Evolutionary conservation across 2,888 invertebrate genomes (phyloP).

Genomic region (Eupithecia dodoneata): DNA sequence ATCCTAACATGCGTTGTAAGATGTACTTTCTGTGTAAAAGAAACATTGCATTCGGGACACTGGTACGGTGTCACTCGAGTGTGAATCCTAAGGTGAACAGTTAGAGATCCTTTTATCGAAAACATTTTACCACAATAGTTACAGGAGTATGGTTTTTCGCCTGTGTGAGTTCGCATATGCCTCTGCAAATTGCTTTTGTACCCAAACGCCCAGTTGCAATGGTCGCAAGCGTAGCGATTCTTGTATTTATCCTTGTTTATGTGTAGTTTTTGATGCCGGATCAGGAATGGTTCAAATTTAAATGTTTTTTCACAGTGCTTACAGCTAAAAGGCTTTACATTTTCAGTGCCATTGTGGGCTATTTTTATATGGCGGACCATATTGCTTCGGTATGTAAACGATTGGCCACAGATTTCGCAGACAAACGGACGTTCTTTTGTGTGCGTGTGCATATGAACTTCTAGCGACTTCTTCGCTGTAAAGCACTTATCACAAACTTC

Average conservation of each 20-base stretch:
- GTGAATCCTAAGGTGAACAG: constrained; percentile 11
- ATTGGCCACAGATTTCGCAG: constrained; percentile 12
- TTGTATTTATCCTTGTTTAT: background rate
- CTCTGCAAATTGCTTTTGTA: constrained; percentile 3
- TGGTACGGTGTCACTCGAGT: constrained; percentile 8
- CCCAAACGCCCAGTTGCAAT: background rate
- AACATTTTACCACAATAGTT: constrained; percentile 6
- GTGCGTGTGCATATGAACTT: background rate
- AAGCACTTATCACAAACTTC: constrained; percentile 10
- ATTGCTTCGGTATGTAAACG: background rate
- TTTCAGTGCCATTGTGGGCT: background rate
- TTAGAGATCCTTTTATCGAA: constrained; percentile 3
- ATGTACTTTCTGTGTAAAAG: constrained; percentile 7
- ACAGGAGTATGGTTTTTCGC: constrained; percentile 2
- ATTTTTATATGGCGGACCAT: constrained; percentile 1
- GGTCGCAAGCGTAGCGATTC: background rate
- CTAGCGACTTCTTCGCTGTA: constrained; percentile 3
- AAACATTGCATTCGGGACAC: constrained; percentile 6
- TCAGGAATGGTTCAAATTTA: constrained; percentile 3
- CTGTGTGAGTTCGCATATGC: constrained; percentile 8
- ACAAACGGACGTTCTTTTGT: background rate
- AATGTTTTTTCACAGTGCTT: constrained; percentile 4
- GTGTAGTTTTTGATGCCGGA: constrained; percentile 5
- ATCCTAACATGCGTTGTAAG: constrained; percentile 1
- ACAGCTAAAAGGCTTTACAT: background rate